Conservation (phyloP, 2,113 vertebrate species). For the Nesoenas mayeri region DNA sequence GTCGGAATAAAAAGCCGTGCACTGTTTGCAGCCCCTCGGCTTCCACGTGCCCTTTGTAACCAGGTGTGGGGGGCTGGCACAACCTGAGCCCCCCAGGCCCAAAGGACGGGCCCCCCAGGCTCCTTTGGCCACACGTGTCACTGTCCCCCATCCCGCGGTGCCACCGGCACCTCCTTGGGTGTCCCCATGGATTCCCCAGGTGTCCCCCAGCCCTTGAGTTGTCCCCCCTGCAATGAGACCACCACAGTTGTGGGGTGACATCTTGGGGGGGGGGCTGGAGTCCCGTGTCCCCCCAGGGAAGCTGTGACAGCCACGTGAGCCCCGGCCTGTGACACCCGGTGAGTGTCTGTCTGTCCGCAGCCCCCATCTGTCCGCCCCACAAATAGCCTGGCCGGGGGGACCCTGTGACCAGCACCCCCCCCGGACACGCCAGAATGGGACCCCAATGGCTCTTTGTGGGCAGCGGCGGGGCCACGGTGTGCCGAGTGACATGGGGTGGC, state of each 20-base stretch:
- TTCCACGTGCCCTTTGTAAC: not conserved
- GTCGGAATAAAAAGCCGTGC: not conserved
- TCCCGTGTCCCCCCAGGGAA: too few relatives aligned
- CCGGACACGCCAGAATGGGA: too few relatives aligned
- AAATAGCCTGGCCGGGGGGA: not conserved
- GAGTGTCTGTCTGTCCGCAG: not conserved
- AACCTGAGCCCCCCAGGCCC: not conserved
- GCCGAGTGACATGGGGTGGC: too few relatives aligned
- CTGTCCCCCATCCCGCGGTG: rapidly evolving
- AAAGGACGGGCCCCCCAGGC: too few relatives aligned
- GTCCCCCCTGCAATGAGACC: not conserved
- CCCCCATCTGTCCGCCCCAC: not conserved
- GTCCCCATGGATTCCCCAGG: too few relatives aligned
- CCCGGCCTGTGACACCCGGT: not conserved
- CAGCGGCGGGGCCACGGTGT: not conserved
- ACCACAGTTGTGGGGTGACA: rapidly evolving
- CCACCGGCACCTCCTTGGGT: not conserved
- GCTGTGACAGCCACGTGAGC: not conserved
- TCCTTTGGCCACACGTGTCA: not conserved
- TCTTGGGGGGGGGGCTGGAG: too few relatives aligned
- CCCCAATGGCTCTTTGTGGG: not conserved
- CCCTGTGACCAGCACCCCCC: not conserved
- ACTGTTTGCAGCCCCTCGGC: not conserved
- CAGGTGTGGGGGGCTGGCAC: not conserved
- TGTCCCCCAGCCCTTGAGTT: too few relatives aligned